These are phyloP conservation scores for Macquaria ambigua DNA, from an alignment of 2,113 vertebrate species.

Conservation along the genomic window DNA sequence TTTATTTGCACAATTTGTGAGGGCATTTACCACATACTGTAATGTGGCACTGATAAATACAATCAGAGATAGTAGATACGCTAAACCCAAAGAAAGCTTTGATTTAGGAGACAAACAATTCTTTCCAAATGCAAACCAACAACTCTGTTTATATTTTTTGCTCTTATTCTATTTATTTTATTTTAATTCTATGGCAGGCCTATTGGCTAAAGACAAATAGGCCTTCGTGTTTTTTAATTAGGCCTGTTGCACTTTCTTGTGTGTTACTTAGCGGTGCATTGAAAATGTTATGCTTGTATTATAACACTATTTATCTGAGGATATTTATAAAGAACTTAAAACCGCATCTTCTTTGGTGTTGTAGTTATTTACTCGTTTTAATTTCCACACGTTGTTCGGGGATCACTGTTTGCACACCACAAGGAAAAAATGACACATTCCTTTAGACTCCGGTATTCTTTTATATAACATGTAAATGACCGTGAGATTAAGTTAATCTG, in stretches of 20 bases:
- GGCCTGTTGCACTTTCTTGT: constrained; percentile 77
- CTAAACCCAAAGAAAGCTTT: constrained; percentile 79
- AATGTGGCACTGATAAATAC: constrained; percentile 73
- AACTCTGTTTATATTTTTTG: constrained; percentile 52
- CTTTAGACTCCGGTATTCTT: not conserved
- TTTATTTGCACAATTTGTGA: constrained; percentile 79
- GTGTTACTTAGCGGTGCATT: constrained; percentile 65
- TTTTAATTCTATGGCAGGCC: constrained; percentile 40
- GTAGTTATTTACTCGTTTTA: constrained; percentile 51
- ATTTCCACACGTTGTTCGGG: not conserved
- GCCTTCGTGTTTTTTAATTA: constrained; percentile 57
- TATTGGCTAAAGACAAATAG: constrained; percentile 43
- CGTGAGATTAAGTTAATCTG: not conserved
- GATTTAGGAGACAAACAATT: constrained; percentile 51
- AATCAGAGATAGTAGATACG: constrained; percentile 72
- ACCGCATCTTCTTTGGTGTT: constrained; percentile 45
- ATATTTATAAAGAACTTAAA: constrained; percentile 84
- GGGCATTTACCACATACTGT: constrained; percentile 71
- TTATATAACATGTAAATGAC: not conserved
- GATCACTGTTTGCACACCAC: not conserved
- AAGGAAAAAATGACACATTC: not conserved
- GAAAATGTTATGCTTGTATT: constrained; percentile 78
- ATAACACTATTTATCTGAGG: constrained; percentile 79
- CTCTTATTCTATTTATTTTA: constrained; percentile 50
- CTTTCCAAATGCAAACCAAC: constrained; percentile 57